Evolutionary conservation across 1,140 invertebrate species (phyloP).

Genomic region (Brachionus rotundiformis): DNA sequence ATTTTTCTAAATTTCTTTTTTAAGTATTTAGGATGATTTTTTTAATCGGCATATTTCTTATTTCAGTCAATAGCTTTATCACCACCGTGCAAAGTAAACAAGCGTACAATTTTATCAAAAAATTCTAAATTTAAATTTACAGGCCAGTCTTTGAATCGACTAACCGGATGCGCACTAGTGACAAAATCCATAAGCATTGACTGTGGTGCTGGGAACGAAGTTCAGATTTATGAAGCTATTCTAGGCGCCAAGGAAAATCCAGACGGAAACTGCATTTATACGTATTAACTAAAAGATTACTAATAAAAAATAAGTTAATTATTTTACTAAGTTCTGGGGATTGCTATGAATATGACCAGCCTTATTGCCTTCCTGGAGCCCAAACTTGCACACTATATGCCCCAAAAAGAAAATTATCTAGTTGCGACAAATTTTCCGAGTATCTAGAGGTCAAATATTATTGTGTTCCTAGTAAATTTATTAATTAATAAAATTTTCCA

Average conservation of each 20-base stretch:
- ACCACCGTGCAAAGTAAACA: background rate
- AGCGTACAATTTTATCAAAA: too few species aligned
- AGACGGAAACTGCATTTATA: background rate
- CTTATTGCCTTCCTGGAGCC: background rate
- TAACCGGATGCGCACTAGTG: background rate
- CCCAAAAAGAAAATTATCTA: background rate
- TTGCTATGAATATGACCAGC: slow-evolving; percentile 8
- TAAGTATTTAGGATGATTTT: background rate
- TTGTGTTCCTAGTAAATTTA: slow-evolving; percentile 7
- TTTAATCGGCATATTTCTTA: background rate
- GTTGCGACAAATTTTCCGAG: slow-evolving; percentile 24
- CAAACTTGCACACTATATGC: background rate
- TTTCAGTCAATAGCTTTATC: background rate
- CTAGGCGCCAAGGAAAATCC: background rate
- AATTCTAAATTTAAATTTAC: background rate
- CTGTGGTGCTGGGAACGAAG: background rate
- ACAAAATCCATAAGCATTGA: background rate
- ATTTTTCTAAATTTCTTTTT: background rate
- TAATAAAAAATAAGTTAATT: too few species aligned
- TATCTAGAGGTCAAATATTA: slow-evolving; percentile 8
- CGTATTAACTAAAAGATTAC: slow-evolving; percentile 16
- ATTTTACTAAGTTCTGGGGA: background rate
- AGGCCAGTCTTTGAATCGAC: background rate
- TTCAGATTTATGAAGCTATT: slow-evolving; percentile 2
- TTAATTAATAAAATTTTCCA: background rate